A percentile compares a stretch with the other conserved stretches of the same genome.
Conservation (phyloP, 2,113 vertebrate genomes). For the Hydrochoerus hydrochaeris region DNA sequence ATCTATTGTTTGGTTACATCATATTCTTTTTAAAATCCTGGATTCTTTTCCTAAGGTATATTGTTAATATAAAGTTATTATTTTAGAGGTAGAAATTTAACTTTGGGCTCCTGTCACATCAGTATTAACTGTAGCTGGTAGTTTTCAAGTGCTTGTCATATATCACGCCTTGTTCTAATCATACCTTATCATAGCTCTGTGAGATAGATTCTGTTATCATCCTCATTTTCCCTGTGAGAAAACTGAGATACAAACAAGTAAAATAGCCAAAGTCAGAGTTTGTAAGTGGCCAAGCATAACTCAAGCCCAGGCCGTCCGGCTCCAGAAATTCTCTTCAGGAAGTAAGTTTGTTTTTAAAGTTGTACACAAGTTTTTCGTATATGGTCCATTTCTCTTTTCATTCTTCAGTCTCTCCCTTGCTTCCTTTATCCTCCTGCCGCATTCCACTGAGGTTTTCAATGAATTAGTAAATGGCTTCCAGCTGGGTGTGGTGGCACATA, state of each 20-base stretch:
- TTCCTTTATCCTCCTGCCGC: background rate
- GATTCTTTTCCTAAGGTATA: background rate
- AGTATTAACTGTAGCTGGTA: background rate
- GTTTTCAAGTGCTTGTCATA: background rate
- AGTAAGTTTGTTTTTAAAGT: background rate
- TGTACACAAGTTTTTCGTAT: background rate
- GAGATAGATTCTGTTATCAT: background rate
- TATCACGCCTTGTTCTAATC: background rate
- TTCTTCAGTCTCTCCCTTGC: background rate
- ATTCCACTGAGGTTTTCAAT: background rate
- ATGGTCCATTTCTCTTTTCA: background rate
- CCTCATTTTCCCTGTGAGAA: background rate
- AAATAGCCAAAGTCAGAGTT: background rate
- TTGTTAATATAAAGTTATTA: background rate
- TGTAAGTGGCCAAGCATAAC: background rate
- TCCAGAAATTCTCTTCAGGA: background rate
- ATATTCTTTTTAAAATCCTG: background rate
- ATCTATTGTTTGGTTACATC: background rate
- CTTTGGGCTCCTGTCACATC: background rate
- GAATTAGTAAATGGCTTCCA: background rate
- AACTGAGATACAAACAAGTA: background rate
- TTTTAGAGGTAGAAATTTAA: slow-evolving; percentile 42
- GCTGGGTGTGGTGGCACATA: background rate
- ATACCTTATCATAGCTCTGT: background rate
- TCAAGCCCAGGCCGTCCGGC: background rate